Evolutionary conservation across 2,113 vertebrate genomes (phyloP), one percentile per base, ranked within the genome.

Genomic region (Cettia cetti): DNA sequence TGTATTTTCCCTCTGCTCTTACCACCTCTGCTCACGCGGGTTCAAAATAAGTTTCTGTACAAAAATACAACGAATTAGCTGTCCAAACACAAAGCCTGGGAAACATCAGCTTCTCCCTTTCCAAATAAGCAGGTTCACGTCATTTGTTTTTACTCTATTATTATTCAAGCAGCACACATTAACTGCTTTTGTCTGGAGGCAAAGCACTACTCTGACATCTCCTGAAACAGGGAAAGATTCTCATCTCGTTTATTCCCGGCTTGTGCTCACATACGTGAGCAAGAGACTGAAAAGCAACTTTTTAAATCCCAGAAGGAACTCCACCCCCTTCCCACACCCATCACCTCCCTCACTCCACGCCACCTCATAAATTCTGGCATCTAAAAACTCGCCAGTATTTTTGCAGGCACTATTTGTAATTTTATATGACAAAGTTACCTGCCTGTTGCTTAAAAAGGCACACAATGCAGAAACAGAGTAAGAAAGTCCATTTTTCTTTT

Each of bases 41-140:
- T 84, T 95, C 47, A 47, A 30, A 96, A 16, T n/a, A 76, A 82
- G 26, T 56, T 89, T 82, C 81, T 47, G 16, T 70, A 63, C 17
- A 44, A 77, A 86, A 89, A 22, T 11, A 70, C 7, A 35, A 56
- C 56, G 87, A 92, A 92, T 87, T 52, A 84, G 78, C 57, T 49
- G 40, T 85, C 82, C 78, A 91, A 96, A 95, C 75, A 92, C 56
- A 85, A 84, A 89, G 81, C 84, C 86, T 95, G 92, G 78, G 90
- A 96, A 95, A 87, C 49, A 31, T 52, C 86, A 91, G 78, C 66
- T 56, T 52, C 90, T 86, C 78, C 74, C 63, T 75, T 70, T 90
- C 78, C 57, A 93, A 76, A 71, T 57, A 65, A 89, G 69, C 69
- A 85, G 65, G 70, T 64, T 92, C 92, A 37, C 57, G 1, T 86